Evolutionary conservation across 92 coral and sea anemone genomes (phyloP).

Genomic region (Phenganax stokvisi): DNA sequence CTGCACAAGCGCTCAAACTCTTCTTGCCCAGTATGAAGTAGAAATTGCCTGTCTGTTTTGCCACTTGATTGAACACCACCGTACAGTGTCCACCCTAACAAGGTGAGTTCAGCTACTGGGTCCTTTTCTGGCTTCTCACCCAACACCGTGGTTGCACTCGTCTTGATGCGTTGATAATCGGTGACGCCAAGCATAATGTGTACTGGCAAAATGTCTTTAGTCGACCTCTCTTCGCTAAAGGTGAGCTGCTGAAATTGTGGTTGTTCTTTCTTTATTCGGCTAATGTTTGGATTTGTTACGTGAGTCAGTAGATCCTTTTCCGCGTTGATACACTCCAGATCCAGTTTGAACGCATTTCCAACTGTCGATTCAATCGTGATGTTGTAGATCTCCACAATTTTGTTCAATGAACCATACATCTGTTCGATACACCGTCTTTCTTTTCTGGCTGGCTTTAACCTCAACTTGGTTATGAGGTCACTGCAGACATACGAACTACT

Average conservation of each 20-base stretch:
- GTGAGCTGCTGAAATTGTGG: conserved; percentile 22
- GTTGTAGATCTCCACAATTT: conserved; percentile 35
- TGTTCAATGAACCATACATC: conserved; percentile 42
- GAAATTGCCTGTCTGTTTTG: conserved; percentile 42
- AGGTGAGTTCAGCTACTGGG: conserved; percentile 42
- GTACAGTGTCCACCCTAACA: conserved; percentile 45
- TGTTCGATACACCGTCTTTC: conserved; percentile 46
- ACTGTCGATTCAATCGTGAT: conserved; percentile 33
- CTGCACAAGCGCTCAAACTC: conserved; percentile 45
- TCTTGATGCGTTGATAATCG: conserved; percentile 45
- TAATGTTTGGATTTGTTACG: conserved; percentile 35
- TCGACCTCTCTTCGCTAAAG: conserved; percentile 36
- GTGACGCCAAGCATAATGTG: conserved; percentile 55
- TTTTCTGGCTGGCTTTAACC: conserved; percentile 29
- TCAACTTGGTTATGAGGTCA: conserved; percentile 28
- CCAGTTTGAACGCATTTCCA: conserved; percentile 27
- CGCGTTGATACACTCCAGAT: conserved; percentile 47
- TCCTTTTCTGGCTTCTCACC: conserved; percentile 51
- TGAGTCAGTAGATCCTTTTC: conserved; percentile 19
- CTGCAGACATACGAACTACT: conserved; percentile 42
- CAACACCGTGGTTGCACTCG: conserved; percentile 45
- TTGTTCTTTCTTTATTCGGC: conserved; percentile 18
- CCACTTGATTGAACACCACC: background rate
- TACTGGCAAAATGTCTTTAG: conserved; percentile 24
- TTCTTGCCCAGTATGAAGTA: conserved; percentile 35